Conservation (phyloP, 1,140 invertebrate species). For the Euura lappo region DNA sequence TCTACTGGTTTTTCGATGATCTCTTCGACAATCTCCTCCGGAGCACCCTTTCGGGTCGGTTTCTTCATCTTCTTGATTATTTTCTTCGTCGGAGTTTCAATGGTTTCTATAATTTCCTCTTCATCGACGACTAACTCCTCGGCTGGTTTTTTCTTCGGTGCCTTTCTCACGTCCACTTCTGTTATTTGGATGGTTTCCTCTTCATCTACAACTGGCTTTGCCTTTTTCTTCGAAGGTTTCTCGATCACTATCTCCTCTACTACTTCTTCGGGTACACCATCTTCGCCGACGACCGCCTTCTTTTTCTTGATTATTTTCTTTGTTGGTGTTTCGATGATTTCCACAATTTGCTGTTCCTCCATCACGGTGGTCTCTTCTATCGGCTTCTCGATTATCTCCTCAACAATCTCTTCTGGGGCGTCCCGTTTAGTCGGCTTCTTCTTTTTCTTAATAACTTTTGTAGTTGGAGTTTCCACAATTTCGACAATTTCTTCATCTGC, state of each 20-base stretch:
- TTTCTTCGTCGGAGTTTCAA: slow-evolving; percentile 28
- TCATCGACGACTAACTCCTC: slow-evolving; percentile 20
- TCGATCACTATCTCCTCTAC: slow-evolving; percentile 38
- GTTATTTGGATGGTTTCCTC: slow-evolving; percentile 30
- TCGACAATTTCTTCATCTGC: slow-evolving; percentile 30
- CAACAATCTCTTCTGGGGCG: neutral
- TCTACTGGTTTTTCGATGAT: slow-evolving; percentile 25
- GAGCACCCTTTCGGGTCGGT: slow-evolving; percentile 28
- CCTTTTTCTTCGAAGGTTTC: slow-evolving; percentile 32
- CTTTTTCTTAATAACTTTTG: slow-evolving; percentile 38
- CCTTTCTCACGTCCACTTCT: slow-evolving; percentile 16
- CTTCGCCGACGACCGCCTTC: slow-evolving; percentile 34
- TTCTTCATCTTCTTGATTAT: slow-evolving; percentile 38
- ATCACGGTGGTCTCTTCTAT: neutral
- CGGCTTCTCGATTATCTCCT: neutral
- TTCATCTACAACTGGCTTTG: slow-evolving; percentile 23
- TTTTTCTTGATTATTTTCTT: slow-evolving; percentile 31
- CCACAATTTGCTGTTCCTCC: slow-evolving; percentile 13
- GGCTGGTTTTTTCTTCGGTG: slow-evolving; percentile 2
- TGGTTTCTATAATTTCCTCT: slow-evolving; percentile 31
- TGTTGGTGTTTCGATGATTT: slow-evolving; percentile 11
- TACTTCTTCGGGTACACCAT: slow-evolving; percentile 31
- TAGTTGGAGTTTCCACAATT: slow-evolving; percentile 35
- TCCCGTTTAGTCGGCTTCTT: slow-evolving; percentile 30
- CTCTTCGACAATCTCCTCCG: slow-evolving; percentile 29